A percentile compares a stretch with the other conserved stretches of the same genome.
phyloP scores from a whole-genome alignment of 2,797 vertebrate genomes.

The Manis javanica region DNA sequence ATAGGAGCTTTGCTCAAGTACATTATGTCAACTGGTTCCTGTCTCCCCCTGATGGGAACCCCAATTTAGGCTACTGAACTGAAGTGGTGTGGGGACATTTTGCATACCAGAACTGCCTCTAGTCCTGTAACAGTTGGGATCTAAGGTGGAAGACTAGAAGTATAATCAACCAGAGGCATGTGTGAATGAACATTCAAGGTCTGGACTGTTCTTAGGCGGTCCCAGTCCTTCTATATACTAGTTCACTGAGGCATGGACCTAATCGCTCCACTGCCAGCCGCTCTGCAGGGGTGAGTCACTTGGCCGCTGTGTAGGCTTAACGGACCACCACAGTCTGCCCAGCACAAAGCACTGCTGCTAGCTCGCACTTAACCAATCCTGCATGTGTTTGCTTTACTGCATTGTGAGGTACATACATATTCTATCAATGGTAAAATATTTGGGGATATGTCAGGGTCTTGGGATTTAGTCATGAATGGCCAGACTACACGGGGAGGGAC shows the following conservation, averaged over 20 bases:
- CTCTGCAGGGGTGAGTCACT: background rate
- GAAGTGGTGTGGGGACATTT: background rate
- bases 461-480: background rate
- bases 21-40: background rate
- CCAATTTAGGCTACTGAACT: background rate
- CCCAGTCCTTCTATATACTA: background rate
- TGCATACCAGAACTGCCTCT: background rate
- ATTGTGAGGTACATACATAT: background rate
- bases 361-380: background rate
- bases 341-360: background rate
- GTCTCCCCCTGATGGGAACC: background rate
- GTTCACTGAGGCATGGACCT: background rate
- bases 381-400: background rate
- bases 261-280: background rate
- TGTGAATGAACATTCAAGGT: background rate
- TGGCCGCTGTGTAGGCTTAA: background rate
- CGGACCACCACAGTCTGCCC: background rate
- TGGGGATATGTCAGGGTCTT: background rate
- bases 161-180: fast-evolving
- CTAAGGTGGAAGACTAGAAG: background rate
- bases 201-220: background rate
- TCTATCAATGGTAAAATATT: background rate
- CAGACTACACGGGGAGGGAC: background rate
- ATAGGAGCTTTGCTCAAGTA: background rate
- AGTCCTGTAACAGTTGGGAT: background rate